Evolutionary conservation across 2,797 vertebrate species (phyloP).

Genomic region (Petrocephalus schoutedeni): DNA sequence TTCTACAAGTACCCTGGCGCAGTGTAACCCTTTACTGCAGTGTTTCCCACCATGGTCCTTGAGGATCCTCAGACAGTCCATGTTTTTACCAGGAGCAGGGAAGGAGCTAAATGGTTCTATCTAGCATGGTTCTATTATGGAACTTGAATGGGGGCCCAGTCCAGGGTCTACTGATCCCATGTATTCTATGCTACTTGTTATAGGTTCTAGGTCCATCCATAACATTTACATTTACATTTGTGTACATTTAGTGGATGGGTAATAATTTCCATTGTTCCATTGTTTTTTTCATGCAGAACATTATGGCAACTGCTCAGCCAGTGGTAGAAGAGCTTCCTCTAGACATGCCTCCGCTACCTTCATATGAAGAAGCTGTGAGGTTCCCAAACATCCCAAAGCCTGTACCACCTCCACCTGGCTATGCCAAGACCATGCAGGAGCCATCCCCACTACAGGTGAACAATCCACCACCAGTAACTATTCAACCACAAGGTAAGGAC

Average conservation of each 20-base stretch:
- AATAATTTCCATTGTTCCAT: not conserved
- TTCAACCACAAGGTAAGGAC: slow-evolving; percentile 32
- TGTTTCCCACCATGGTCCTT: not conserved
- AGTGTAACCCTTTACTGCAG: not conserved
- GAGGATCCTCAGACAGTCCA: not conserved
- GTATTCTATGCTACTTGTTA: not conserved
- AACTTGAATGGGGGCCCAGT: not conserved
- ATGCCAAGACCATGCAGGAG: slow-evolving; percentile 26
- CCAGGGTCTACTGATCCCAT: not conserved
- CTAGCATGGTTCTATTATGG: not conserved
- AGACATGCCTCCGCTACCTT: slow-evolving; percentile 31
- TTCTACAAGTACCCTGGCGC: not conserved
- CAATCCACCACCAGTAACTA: slow-evolving; percentile 16
- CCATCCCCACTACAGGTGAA: slow-evolving; percentile 28
- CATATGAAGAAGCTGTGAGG: slow-evolving; percentile 40
- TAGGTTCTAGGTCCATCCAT: not conserved
- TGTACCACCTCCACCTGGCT: slow-evolving; percentile 23
- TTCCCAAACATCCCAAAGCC: not conserved
- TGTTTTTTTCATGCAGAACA: not conserved
- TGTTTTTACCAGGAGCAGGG: not conserved
- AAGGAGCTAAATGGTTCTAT: not conserved
- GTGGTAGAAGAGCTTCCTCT: slow-evolving; percentile 15
- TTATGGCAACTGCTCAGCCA: slow-evolving; percentile 44
- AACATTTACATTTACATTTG: not conserved
- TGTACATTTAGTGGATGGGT: not conserved